phyloP scores from a whole-genome alignment of 1,140 invertebrate genomes.

The Brachionus koreanus region DNA sequence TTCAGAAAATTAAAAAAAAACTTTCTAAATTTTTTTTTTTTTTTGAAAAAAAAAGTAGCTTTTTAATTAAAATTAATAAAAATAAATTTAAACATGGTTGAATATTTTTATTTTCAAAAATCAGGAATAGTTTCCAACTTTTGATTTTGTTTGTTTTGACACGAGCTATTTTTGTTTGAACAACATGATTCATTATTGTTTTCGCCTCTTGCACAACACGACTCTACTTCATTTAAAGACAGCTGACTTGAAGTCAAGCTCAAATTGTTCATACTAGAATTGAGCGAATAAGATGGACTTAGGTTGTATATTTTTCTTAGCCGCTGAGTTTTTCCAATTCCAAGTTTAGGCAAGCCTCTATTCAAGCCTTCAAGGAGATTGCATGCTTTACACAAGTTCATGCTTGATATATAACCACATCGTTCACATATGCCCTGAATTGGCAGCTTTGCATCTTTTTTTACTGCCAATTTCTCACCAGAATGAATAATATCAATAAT shows the following conservation, averaged over 20 bases:
- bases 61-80: no score
- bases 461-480: conserved; percentile 60
- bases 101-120: conserved; percentile 3
- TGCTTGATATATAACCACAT: conserved; percentile 93
- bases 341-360: conserved; percentile 72
- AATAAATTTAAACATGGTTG: no score
- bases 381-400: conserved; percentile 93
- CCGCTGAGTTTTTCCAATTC: conserved; percentile 41
- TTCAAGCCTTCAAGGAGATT: conserved; percentile 90
- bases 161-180: neutral
- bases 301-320: conserved; percentile 33
- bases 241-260: conserved; percentile 7
- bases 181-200: neutral
- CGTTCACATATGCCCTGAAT: conserved; percentile 70
- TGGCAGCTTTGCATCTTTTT: conserved; percentile 75
- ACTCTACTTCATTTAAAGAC: neutral
- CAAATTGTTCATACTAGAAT: conserved; percentile 33
- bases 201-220: neutral
- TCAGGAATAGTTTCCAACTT: neutral
- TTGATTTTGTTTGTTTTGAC: neutral
- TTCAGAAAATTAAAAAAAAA: no score
- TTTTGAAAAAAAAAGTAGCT: no score
- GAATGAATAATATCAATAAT: conserved; percentile 66
- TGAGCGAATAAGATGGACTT: conserved; percentile 38
- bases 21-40: no score